phyloP scores from a whole-genome alignment of 1,140 invertebrate genomes.

The Aporrectodea caliginosa region DNA sequence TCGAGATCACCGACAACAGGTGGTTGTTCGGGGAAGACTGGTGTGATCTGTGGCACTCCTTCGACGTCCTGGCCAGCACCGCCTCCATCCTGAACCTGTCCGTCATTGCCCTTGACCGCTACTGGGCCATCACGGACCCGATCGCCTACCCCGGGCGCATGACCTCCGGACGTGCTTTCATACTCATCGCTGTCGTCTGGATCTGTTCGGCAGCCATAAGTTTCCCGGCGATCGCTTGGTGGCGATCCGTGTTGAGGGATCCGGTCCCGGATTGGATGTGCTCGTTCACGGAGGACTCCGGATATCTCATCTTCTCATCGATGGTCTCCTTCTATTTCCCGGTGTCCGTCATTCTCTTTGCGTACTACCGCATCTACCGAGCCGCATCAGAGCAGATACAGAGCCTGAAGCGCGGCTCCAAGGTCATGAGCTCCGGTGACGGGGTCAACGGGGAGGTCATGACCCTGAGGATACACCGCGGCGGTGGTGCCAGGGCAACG shows the following conservation, averaged over 20 bases:
- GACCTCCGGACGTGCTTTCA: slow-evolving; percentile 63
- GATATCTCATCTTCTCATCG: slow-evolving; percentile 80
- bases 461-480: not conserved
- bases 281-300: slow-evolving; percentile 83
- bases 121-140: slow-evolving; percentile 56
- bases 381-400: slow-evolving; percentile 24
- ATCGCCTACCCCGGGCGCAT: slow-evolving; percentile 47
- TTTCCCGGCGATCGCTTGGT: slow-evolving; percentile 92
- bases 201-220: slow-evolving; percentile 87
- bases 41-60: slow-evolving; percentile 56
- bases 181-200: slow-evolving; percentile 93
- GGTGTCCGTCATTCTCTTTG: slow-evolving; percentile 30
- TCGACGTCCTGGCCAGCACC: slow-evolving; percentile 56
- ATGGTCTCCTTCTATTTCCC: slow-evolving; percentile 34
- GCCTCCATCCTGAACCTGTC: slow-evolving; percentile 58
- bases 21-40: slow-evolving; percentile 54
- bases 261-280: slow-evolving; percentile 10
- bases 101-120: slow-evolving; percentile 56
- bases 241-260: slow-evolving; percentile 56
- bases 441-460: not conserved
- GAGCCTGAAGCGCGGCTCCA: slow-evolving; percentile 56
- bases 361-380: slow-evolving; percentile 31
- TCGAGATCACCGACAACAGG: slow-evolving; percentile 39
- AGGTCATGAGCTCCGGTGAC: slow-evolving; percentile 27
- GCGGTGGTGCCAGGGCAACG: not conserved